A percentile compares a stretch with the other conserved stretches of the same genome.
Conservation (phyloP, 2,888 invertebrate genomes). For the Eristalinus aeneus region DNA sequence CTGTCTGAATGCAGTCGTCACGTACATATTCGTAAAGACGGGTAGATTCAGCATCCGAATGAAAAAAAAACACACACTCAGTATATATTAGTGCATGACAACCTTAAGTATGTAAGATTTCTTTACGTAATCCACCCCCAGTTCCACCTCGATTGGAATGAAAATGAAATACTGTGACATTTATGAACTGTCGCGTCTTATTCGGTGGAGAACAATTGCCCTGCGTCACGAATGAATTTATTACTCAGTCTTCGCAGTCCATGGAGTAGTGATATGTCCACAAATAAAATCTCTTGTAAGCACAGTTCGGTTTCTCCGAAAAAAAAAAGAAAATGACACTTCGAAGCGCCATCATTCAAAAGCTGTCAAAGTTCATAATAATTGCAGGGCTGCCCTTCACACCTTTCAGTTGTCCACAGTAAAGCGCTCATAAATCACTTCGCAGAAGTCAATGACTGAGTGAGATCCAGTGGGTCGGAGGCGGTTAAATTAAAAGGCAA, state of each 20-base stretch:
- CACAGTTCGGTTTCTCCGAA: not conserved
- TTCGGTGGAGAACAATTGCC: not conserved
- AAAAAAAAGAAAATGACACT: not conserved
- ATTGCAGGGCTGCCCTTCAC: not conserved
- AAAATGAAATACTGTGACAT: slow-evolving; percentile 16
- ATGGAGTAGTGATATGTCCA: not conserved
- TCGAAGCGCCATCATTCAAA: slow-evolving; percentile 8
- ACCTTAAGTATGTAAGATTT: not conserved
- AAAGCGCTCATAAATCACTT: slow-evolving; percentile 19
- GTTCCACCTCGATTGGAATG: not conserved
- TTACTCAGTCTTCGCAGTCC: not conserved
- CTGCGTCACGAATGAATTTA: not conserved
- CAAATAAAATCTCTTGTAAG: not conserved
- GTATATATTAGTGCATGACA: too few relatives aligned
- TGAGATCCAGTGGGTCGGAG: not conserved
- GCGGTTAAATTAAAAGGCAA: slow-evolving; percentile 4
- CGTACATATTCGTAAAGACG: not conserved
- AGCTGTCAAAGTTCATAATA: slow-evolving; percentile 21
- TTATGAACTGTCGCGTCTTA: slow-evolving; percentile 14
- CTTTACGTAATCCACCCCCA: not conserved
- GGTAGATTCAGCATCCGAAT: too few relatives aligned
- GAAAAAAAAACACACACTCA: too few relatives aligned
- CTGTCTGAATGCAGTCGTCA: not conserved
- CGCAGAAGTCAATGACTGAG: not conserved
- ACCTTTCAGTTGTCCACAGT: not conserved